These are phyloP conservation scores for Eulemur coronatus DNA, from an alignment of 2,797 vertebrate species.

Conservation along the genomic window DNA sequence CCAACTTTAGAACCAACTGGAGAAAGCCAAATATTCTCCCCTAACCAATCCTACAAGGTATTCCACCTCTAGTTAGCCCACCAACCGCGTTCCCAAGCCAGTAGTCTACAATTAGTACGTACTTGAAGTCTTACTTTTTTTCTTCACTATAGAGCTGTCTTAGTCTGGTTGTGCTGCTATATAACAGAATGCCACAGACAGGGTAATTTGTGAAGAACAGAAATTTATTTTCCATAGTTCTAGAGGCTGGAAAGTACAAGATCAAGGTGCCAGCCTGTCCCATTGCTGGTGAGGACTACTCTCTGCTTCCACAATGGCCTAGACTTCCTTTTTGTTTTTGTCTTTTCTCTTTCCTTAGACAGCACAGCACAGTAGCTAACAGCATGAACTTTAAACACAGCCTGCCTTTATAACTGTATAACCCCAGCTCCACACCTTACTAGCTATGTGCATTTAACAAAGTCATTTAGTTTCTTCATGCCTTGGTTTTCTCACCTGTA, in stretches of 20 bases:
- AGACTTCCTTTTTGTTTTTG: background rate
- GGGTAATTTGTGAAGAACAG: background rate
- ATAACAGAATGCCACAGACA: background rate
- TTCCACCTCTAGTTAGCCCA: accelerated
- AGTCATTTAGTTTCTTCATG: background rate
- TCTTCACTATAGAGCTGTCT: background rate
- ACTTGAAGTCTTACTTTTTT: background rate
- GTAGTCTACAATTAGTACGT: background rate
- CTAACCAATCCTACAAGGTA: accelerated
- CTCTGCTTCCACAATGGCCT: background rate
- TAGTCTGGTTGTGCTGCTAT: background rate
- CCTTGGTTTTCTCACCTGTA: background rate
- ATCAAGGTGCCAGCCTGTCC: too few species aligned
- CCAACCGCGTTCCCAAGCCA: background rate
- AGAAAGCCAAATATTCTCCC: background rate
- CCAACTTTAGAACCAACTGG: background rate
- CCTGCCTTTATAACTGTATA: background rate
- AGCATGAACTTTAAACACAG: background rate
- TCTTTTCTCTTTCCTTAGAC: background rate
- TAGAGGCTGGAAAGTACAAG: background rate
- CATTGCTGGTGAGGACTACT: background rate
- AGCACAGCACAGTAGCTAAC: background rate
- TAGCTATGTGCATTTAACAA: background rate
- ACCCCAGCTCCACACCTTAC: background rate
- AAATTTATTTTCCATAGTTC: background rate